These are phyloP conservation scores for Carassius carassius DNA, from an alignment of 2,113 vertebrate genomes.

Conservation along the genomic window DNA sequence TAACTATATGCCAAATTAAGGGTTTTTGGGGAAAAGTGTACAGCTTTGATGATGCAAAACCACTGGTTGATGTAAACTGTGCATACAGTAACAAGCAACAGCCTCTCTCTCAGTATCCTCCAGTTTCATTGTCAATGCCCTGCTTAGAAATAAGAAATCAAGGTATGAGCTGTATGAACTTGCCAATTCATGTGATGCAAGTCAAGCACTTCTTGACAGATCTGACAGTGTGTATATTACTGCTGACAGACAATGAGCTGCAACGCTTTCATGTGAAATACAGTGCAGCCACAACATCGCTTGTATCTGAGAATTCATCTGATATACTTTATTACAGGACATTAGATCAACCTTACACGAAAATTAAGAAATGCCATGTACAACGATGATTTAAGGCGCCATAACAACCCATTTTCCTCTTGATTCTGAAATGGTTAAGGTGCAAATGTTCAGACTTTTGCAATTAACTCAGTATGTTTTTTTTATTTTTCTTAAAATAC, in stretches of 20 bases:
- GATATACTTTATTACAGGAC: conserved; percentile 49
- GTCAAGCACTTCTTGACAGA: not conserved
- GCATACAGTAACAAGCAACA: not conserved
- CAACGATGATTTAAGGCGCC: conserved; percentile 38
- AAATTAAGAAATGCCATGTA: conserved; percentile 48
- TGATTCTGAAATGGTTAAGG: conserved; percentile 49
- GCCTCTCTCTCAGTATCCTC: not conserved
- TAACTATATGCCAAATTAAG: conserved; percentile 1
- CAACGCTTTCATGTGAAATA: not conserved
- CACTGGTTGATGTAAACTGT: no score
- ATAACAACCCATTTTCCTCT: conserved; percentile 33
- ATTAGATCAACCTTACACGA: conserved; percentile 38
- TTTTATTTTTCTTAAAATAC: conserved; percentile 51
- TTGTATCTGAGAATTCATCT: conserved; percentile 37
- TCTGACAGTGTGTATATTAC: conserved; percentile 6
- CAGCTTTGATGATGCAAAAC: not conserved
- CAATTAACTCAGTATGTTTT: not conserved
- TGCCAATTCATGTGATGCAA: not conserved
- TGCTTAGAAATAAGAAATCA: not conserved
- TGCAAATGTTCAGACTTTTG: conserved; percentile 49
- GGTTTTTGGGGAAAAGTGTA: no score
- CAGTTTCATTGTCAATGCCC: not conserved
- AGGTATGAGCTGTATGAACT: not conserved
- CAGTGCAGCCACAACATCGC: conserved; percentile 28
- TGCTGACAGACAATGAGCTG: no score